Base-by-base conservation (phyloP, 1,140 invertebrate genomes). In the Idris sp. region DNA sequence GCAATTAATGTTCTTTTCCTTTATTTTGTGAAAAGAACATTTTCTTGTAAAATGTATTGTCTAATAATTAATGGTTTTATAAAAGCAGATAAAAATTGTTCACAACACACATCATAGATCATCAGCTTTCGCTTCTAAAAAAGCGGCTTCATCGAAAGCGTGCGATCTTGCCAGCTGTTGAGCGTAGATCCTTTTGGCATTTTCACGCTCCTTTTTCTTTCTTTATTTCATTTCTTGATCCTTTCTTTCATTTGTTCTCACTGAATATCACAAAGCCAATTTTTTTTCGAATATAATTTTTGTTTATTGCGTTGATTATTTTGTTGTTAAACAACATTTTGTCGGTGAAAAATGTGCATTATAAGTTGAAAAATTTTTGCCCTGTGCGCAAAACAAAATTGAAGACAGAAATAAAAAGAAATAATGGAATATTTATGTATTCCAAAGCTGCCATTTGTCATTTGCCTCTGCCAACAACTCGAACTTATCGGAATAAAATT, bases 121-220 rank as follows among this genome's bases (percentile, higher is more conserved):
- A 65, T 65, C 58, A 30, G 43, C 13, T 64, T 56, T 64, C 58
- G 15, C 40, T 18, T 38, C 14, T 44, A 11, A 36, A 33, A 40
- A 59, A 74, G 65, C 19, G 44, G 58, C 18, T 65, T 65, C 46
- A 59, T 59, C 30, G 69, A 36, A 38, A 65, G 35, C 53, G 69
- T 74, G 59, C 40, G 69, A 74, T 65, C 59, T 38, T 38, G 15
- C 4, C 69, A 74, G 59, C 53, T 74, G 69, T 19, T 53, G n/a
- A 19, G 18, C 58, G 44, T 18, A 13, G 31, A 65, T 73, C 51
- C 49, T 49, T 26, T 33, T n/a, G 22, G 22, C 19, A 13, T 33
- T 35, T 36, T 51, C 38, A 14, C 13, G 15, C 25, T n/a, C 13
- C 13, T 15, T 49, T 53, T 49, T 51, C 40, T 58, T 48, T 19